phyloP scores from a whole-genome alignment of 2,888 invertebrate genomes.

The Sesamia inferens region DNA sequence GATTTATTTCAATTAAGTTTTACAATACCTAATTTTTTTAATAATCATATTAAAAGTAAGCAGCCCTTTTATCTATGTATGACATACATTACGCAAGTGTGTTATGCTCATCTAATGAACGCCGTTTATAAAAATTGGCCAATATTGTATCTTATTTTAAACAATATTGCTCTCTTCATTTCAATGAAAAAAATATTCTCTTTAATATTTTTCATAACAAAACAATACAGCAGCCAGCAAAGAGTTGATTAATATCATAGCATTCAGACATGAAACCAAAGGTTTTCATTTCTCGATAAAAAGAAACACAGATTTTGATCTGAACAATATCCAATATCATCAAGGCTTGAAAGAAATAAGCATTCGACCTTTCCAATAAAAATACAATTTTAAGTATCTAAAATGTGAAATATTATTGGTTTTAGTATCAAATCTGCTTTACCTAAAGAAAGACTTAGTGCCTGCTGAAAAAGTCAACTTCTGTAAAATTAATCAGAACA shows the following conservation, averaged over 20 bases:
- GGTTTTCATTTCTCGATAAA: slow-evolving; percentile 32
- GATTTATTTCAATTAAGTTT: not conserved
- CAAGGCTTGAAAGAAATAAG: slow-evolving; percentile 1
- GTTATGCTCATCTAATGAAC: not conserved
- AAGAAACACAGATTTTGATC: slow-evolving; percentile 13
- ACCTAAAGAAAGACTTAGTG: not conserved
- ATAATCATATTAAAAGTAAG: not conserved
- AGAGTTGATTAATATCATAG: slow-evolving; percentile 46
- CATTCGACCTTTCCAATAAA: slow-evolving; percentile 4
- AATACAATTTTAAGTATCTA: not conserved
- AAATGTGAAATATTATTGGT: not conserved
- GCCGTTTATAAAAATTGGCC: not conserved
- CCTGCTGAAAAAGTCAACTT: not conserved
- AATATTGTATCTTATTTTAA: slow-evolving; percentile 9
- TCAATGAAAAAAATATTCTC: slow-evolving; percentile 26
- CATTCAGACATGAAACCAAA: slow-evolving; percentile 27
- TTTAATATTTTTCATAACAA: slow-evolving; percentile 27
- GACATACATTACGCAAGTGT: not conserved
- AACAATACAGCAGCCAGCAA: slow-evolving; percentile 40
- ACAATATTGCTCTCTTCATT: slow-evolving; percentile 20
- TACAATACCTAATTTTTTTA: too few species aligned
- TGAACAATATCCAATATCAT: slow-evolving; percentile 13
- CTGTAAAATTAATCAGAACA: slow-evolving; percentile 19
- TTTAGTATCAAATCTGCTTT: not conserved
- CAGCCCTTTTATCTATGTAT: not conserved